phyloP scores from a whole-genome alignment of 2,113 vertebrate species.

The Meleagris gallopavo region DNA sequence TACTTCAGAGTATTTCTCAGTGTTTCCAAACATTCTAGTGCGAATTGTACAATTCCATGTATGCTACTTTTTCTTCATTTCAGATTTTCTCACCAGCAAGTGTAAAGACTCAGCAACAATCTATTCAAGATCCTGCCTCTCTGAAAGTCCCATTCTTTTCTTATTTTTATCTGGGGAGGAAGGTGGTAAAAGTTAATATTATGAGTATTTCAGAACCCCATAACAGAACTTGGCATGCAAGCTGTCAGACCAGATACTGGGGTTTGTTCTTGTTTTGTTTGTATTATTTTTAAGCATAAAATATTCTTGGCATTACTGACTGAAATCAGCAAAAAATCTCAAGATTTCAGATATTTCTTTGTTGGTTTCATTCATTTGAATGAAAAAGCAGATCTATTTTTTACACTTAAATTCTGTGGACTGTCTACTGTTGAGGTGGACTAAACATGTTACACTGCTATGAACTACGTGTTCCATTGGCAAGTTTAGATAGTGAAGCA shows the following conservation, averaged over 20 bases:
- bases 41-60: not conserved
- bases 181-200: not conserved
- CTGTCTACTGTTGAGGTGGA: not conserved
- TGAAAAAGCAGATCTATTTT: constrained; percentile 1
- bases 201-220: not conserved
- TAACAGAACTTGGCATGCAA: not conserved
- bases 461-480: not conserved
- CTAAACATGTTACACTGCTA: not conserved
- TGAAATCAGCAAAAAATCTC: not conserved
- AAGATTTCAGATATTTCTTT: not conserved
- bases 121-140: not conserved
- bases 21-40: constrained; percentile 5
- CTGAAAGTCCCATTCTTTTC: not conserved
- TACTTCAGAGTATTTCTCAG: constrained; percentile 41
- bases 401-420: not conserved
- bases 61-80: not conserved
- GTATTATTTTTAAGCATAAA: not conserved
- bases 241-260: not conserved
- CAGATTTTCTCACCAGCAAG: not conserved
- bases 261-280: not conserved
- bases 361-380: not conserved
- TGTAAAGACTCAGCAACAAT: not conserved
- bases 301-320: not conserved
- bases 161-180: not conserved
- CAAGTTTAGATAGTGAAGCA: not conserved